Percentiles rank a stretch among this genome's conserved stretches.
These are phyloP conservation scores for Danio tinwini DNA, from an alignment of 2,797 vertebrate species.

Conservation along the genomic window DNA sequence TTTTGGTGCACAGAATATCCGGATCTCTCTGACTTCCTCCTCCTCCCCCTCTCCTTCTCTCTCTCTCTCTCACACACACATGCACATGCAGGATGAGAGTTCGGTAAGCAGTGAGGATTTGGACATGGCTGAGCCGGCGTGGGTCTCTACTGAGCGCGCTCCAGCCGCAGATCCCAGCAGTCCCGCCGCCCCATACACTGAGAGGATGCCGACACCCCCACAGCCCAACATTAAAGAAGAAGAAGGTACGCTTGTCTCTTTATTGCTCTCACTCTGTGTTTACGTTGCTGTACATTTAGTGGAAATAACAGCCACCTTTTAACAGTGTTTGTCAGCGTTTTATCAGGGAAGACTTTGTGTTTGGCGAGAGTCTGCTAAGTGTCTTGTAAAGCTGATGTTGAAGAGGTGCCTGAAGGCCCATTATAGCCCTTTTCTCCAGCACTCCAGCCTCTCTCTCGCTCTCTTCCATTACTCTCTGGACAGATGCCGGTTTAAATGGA, in stretches of 20 bases:
- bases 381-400: constrained; percentile 48
- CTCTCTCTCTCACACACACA: constrained; percentile 18
- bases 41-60: constrained; percentile 12
- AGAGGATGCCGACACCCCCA: constrained; percentile 78
- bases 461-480: constrained; percentile 55
- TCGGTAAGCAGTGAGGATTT: constrained; percentile 96
- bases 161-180: constrained; percentile 85
- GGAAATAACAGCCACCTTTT: constrained; percentile 22
- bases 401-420: constrained; percentile 48
- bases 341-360: constrained; percentile 33
- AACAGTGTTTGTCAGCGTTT: constrained; percentile 1
- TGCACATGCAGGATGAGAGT: constrained; percentile 88
- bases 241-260: constrained; percentile 81
- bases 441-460: constrained; percentile 38
- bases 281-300: constrained; percentile 14
- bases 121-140: constrained; percentile 93
- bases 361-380: constrained; percentile 49
- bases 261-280: constrained; percentile 23
- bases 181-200: constrained; percentile 84
- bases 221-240: constrained; percentile 84
- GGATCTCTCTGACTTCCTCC: constrained; percentile 45
- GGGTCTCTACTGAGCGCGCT: constrained; percentile 91
- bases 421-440: constrained; percentile 50
- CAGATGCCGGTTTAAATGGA: constrained; percentile 45
- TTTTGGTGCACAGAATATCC: constrained; percentile 41